These are phyloP conservation scores for Phaethon lepturus DNA, from an alignment of 2,113 vertebrate species.

Conservation along the genomic window DNA sequence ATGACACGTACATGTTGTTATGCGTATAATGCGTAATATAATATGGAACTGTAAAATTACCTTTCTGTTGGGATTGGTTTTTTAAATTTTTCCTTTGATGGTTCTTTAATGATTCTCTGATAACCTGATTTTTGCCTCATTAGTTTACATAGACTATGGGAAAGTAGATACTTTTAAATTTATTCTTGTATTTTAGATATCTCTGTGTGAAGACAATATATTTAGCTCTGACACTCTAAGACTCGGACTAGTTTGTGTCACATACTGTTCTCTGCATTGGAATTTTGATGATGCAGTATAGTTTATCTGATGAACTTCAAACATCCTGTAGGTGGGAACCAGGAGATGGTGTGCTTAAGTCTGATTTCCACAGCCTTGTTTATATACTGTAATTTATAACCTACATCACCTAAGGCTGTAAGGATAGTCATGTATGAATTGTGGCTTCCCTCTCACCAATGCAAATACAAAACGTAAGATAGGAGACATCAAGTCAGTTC, in stretches of 20 bases:
- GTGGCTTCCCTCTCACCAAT: not conserved
- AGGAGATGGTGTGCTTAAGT: not conserved
- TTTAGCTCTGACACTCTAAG: not conserved
- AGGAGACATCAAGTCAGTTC: not conserved
- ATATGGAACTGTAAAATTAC: not conserved
- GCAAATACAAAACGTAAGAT: not conserved
- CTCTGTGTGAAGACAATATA: not conserved
- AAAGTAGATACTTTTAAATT: not conserved
- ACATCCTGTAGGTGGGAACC: constrained; percentile 19
- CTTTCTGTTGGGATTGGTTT: not conserved
- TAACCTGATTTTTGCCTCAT: not conserved
- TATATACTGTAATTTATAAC: not conserved
- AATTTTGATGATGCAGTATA: not conserved
- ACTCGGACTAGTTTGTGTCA: not conserved
- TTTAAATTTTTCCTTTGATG: not conserved
- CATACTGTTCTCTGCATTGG: not conserved
- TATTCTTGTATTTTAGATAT: not conserved
- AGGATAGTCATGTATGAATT: not conserved
- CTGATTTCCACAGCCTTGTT: not conserved
- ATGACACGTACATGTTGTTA: not conserved
- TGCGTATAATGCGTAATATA: not conserved
- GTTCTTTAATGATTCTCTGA: not conserved
- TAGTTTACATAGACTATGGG: not conserved
- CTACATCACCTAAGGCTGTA: not conserved
- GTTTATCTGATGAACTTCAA: constrained; percentile 34